Evolutionary conservation across 1,140 invertebrate species (phyloP).

Genomic region (Drosophila repleta): DNA sequence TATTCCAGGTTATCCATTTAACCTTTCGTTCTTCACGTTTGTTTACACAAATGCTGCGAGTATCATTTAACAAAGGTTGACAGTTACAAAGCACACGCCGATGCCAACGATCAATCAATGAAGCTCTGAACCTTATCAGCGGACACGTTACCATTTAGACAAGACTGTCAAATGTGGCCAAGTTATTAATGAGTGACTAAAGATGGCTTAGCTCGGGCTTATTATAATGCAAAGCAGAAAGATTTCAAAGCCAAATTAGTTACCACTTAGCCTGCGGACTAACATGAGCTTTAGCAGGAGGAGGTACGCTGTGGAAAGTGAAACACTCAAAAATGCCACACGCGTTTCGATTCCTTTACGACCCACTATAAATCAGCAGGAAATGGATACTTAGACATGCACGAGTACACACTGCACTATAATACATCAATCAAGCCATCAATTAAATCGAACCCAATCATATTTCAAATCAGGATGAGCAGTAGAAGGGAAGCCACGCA

Average conservation of each 20-base stretch:
- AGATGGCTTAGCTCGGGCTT: constrained; percentile 1
- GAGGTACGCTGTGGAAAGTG: constrained; percentile 1
- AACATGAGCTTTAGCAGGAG: neutral
- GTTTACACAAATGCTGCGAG: neutral
- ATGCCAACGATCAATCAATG: constrained; percentile 50
- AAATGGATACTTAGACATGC: constrained; percentile 33
- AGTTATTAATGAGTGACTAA: constrained; percentile 29
- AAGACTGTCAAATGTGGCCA: constrained; percentile 25
- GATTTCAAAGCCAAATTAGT: constrained; percentile 34
- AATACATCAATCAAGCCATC: constrained; percentile 57
- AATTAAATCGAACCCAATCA: constrained; percentile 55
- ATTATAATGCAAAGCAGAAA: constrained; percentile 23
- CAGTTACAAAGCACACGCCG: constrained; percentile 56
- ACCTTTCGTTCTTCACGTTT: constrained; percentile 1
- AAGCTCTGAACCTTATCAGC: constrained; percentile 14
- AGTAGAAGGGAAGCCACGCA: neutral
- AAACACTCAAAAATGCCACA: constrained; percentile 38
- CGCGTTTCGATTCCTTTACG: constrained; percentile 39
- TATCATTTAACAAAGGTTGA: constrained; percentile 47
- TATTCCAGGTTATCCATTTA: constrained; percentile 8
- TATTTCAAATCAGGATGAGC: constrained; percentile 41
- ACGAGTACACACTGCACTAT: constrained; percentile 14
- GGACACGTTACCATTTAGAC: constrained; percentile 32
- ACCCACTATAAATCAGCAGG: constrained; percentile 39
- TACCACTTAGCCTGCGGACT: constrained; percentile 23